Evolutionary conservation across 2,797 vertebrate species (phyloP).

Genomic region (Enteromius viviparus): DNA sequence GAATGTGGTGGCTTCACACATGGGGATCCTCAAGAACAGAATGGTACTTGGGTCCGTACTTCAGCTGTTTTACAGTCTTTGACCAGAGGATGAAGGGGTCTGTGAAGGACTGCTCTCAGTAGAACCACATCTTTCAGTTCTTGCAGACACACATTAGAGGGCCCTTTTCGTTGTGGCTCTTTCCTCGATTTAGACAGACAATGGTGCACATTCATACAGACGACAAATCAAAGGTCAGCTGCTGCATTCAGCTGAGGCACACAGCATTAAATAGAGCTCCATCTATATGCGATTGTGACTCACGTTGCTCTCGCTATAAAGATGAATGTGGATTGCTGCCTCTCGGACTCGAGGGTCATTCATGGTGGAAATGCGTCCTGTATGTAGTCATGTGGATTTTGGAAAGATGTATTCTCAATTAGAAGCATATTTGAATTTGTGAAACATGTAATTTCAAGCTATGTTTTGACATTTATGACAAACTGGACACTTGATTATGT

Average conservation of each 20-base stretch:
- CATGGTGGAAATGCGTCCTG: conserved; percentile 72
- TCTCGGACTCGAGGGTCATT: conserved; percentile 77
- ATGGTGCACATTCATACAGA: conserved; percentile 2
- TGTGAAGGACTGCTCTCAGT: conserved; percentile 72
- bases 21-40: conserved; percentile 74
- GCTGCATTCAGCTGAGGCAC: conserved; percentile 16
- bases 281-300: not conserved
- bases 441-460: not conserved
- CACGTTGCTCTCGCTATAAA: conserved; percentile 75
- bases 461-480: not conserved
- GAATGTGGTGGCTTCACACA: conserved; percentile 64
- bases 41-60: conserved; percentile 72
- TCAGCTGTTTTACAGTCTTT: conserved; percentile 73
- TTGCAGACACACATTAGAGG: conserved; percentile 73
- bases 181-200: conserved; percentile 67
- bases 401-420: conserved; percentile 59
- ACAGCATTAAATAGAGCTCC: conserved; percentile 2
- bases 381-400: conserved; percentile 64
- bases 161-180: conserved; percentile 72
- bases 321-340: conserved; percentile 75
- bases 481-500: not conserved
- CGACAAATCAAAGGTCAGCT: conserved; percentile 23
- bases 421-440: not conserved
- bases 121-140: conserved; percentile 73
- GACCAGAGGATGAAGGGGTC: conserved; percentile 76